These are phyloP conservation scores for Vidua chalybeata DNA, from an alignment of 2,113 vertebrate genomes.

Conservation along the genomic window DNA sequence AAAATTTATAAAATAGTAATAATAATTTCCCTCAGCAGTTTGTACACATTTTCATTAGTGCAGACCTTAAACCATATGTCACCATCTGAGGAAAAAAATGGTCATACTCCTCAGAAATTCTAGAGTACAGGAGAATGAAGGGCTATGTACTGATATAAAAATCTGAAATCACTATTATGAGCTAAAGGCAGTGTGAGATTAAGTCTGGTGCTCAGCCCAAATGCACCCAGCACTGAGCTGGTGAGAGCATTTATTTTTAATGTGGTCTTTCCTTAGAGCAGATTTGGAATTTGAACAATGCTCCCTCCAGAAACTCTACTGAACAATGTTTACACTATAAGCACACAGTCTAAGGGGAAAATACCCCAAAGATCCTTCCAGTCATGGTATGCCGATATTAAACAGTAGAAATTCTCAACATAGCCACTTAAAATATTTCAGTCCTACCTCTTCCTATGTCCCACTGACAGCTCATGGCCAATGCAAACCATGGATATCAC, in stretches of 20 bases:
- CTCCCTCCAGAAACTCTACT: not conserved
- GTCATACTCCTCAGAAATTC: not conserved
- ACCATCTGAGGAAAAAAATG: not conserved
- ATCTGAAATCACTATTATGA: not conserved
- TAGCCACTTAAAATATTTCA: not conserved
- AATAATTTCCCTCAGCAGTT: not conserved
- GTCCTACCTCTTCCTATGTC: not conserved
- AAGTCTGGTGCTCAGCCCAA: not conserved
- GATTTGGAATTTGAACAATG: not conserved
- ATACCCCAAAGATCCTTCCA: not conserved
- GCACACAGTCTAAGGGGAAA: not conserved
- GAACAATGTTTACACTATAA: not conserved
- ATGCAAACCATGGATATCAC: not conserved
- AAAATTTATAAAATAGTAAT: not conserved
- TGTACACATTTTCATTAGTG: not conserved
- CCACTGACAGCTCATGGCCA: not conserved
- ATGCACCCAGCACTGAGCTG: not conserved
- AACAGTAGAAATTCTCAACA: not conserved
- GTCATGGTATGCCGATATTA: not conserved
- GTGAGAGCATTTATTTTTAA: not conserved
- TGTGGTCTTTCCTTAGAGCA: not conserved
- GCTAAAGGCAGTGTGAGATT: not conserved
- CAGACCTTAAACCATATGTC: not conserved
- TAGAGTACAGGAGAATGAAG: not conserved
- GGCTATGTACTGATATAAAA: not conserved